These are phyloP conservation scores for Pissodes strobi DNA, from an alignment of 1,140 invertebrate species.

Conservation along the genomic window DNA sequence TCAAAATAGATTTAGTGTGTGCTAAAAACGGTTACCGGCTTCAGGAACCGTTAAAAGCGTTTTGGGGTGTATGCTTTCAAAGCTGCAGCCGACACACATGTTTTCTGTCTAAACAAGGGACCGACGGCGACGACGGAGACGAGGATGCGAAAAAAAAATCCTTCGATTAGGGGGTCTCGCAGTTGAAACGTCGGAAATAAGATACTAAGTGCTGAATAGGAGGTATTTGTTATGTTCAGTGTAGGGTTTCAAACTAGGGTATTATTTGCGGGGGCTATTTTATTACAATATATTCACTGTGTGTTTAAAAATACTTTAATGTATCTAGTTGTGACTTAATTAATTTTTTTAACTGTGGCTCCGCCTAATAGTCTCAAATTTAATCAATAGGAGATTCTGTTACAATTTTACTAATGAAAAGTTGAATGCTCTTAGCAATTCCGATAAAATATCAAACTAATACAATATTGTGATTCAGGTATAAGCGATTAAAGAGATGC, in stretches of 20 bases:
- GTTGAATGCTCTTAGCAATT: too few species aligned
- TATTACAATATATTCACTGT: background rate
- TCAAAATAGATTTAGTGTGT: constrained; percentile 23
- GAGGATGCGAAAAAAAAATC: constrained; percentile 28
- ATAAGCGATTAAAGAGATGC: too few species aligned
- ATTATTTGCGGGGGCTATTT: background rate
- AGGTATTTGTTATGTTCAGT: background rate
- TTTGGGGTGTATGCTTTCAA: constrained; percentile 26
- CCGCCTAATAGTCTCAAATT: too few species aligned
- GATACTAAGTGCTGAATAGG: background rate
- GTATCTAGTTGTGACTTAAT: background rate
- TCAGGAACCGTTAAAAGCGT: constrained; percentile 23
- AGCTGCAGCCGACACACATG: constrained; percentile 22
- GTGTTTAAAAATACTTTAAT: background rate
- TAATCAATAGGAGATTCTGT: too few species aligned
- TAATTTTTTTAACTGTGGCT: constrained; percentile 25
- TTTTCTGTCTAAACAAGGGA: constrained; percentile 25
- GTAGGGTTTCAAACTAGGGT: background rate
- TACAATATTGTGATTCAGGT: too few species aligned
- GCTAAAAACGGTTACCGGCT: constrained; percentile 26
- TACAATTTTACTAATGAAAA: too few species aligned
- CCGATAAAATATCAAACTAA: too few species aligned
- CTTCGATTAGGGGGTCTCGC: background rate
- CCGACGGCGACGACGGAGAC: background rate
- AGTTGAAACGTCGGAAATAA: constrained; percentile 11